Evolutionary conservation across 2,888 invertebrate species (phyloP), one percentile per base, ranked within the genome.

Genomic region (Ephialtes manifestator): DNA sequence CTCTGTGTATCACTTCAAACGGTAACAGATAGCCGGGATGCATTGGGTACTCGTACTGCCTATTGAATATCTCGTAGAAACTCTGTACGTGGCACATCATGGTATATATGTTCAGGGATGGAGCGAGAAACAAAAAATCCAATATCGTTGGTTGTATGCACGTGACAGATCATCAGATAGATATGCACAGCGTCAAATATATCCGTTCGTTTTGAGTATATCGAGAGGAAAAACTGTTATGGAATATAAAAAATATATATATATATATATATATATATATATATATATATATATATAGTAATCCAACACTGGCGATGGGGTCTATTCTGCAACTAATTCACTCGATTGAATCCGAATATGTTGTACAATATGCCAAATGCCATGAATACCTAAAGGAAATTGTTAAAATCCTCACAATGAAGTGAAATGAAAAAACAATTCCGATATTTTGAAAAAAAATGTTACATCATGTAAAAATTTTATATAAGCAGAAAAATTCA

Each of bases 81-180:
- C 46, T 31, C 31, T 35, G 68, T 58, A 53, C 48, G 55, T 70
- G 81, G 74, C 78, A 43, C 53, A 78, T 81, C 67, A 39, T 65
- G 60, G 71, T 13, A 65, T 18, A 70, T 72, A 58, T 35, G 78
- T 43, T 46, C 65, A 71, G 48, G 35, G 53, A 35, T 58, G 75
- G 81, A 65, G 65, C 60, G 75, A 71, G 75, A 75, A 76, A 51
- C 35, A 72, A 79, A 84, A 85, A 85, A 85, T 82, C 76, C 85
- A 85, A 85, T 85, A 85, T 85, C 79, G 82, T 76, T 82, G 82
- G 35, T 48, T 82, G 67, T 76, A 72, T 82, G 82, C 80, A 72
- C 51, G 79, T 85, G 85, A 82, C 85, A 82, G 82, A 82, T 85
- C 79, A 67, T 53, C 65, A 51, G 79, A 85, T 76, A 76, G 70